Percentiles rank a stretch among this genome's conserved stretches.
Evolutionary conservation across 2,797 vertebrate species (phyloP).

Genomic region (Diplodus sargus): DNA sequence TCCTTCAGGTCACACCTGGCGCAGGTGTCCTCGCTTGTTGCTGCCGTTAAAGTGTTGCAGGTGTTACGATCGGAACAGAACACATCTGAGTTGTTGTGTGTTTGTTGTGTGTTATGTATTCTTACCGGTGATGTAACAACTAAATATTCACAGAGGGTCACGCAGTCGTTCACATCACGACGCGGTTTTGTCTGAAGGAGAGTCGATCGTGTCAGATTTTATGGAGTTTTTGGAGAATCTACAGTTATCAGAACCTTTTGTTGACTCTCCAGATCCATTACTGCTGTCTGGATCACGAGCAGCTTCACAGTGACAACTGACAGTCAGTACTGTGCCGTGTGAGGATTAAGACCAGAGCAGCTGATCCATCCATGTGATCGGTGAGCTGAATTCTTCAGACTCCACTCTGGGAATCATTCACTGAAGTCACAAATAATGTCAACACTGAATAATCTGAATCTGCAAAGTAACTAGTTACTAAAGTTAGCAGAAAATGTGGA

Average conservation of each 20-base stretch:
- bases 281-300: background rate
- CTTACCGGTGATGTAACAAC: background rate
- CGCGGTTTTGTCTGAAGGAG: background rate
- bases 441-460: no score
- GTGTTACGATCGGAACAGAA: background rate
- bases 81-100: background rate
- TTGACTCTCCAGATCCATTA: background rate
- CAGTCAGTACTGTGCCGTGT: no score
- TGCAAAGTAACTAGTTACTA: no score
- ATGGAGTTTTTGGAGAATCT: conserved; percentile 15
- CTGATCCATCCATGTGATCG: background rate
- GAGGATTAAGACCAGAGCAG: background rate
- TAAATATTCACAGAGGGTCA: background rate
- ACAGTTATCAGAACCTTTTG: conserved; percentile 30
- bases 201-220: background rate
- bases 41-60: background rate
- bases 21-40: background rate
- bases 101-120: background rate
- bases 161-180: background rate
- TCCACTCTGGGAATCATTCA: no score
- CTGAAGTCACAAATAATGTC: no score
- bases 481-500: no score
- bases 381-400: no score
- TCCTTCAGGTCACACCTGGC: background rate
- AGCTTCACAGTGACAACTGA: background rate